Percentiles rank a stretch among this genome's conserved stretches.
These are phyloP conservation scores for Rhinopomastus cyanomelas DNA, from an alignment of 2,113 vertebrate species.

Conservation along the genomic window DNA sequence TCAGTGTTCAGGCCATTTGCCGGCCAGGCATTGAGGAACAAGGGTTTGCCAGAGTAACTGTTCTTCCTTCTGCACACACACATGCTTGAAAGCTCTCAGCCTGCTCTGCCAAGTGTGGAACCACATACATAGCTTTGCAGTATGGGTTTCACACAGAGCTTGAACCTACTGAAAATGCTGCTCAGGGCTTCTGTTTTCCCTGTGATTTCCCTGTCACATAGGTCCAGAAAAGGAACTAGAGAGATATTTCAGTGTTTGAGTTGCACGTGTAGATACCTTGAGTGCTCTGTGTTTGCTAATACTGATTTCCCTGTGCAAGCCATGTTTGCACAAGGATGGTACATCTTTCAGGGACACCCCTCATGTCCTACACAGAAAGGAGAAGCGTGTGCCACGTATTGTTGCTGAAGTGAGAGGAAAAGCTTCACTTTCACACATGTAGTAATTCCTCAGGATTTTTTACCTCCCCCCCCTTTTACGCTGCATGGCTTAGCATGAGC, in stretches of 20 bases:
- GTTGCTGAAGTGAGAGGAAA: not conserved
- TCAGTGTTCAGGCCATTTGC: not conserved
- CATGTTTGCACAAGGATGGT: not conserved
- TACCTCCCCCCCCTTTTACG: not conserved
- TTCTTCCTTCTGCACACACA: not conserved
- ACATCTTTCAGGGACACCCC: not conserved
- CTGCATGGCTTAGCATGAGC: not conserved
- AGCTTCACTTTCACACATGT: not conserved
- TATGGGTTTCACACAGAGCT: not conserved
- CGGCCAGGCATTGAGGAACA: not conserved
- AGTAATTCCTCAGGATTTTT: not conserved
- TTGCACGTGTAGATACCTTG: not conserved
- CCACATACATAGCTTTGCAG: not conserved
- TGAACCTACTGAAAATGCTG: not conserved
- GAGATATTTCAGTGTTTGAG: not conserved
- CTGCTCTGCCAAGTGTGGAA: not conserved
- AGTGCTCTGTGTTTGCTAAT: not conserved
- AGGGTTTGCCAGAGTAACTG: not conserved
- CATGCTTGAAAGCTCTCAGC: accelerated
- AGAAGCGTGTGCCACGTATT: not conserved
- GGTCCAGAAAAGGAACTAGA: not conserved
- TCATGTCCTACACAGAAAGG: not conserved
- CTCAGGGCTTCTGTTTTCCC: not conserved
- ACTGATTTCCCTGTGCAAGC: not conserved
- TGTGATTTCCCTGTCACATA: not conserved